phyloP scores from a whole-genome alignment of 2,113 vertebrate species.

The Megaptera novaeangliae region DNA sequence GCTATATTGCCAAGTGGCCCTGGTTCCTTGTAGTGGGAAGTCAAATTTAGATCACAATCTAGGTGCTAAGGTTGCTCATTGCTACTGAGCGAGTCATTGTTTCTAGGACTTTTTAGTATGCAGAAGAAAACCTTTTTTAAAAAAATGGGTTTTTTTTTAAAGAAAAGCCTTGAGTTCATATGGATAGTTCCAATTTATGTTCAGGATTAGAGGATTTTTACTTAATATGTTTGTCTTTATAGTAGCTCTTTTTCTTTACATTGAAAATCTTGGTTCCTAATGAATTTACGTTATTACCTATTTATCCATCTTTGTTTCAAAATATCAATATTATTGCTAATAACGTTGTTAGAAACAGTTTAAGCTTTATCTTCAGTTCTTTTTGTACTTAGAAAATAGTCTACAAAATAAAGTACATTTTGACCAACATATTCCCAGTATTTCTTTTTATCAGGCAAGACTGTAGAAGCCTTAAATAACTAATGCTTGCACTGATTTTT shows the following conservation, averaged over 20 bases:
- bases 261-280: neutral
- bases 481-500: neutral
- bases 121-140: neutral
- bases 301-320: neutral
- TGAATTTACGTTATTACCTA: neutral
- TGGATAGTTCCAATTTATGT: neutral
- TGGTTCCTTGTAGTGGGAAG: neutral
- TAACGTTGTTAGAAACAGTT: neutral
- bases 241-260: neutral
- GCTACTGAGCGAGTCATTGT: neutral
- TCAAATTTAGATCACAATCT: neutral
- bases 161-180: neutral
- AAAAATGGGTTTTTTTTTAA: neutral
- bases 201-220: neutral
- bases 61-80: neutral
- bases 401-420: neutral
- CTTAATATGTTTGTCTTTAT: neutral
- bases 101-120: neutral
- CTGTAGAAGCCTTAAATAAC: neutral
- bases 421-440: neutral
- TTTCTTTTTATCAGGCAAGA: neutral
- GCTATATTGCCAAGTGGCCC: neutral
- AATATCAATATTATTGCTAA: neutral
- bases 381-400: neutral
- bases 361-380: neutral